These are phyloP conservation scores for Ptychoptera contaminata DNA, from an alignment of 2,888 invertebrate genomes.

Conservation along the genomic window DNA sequence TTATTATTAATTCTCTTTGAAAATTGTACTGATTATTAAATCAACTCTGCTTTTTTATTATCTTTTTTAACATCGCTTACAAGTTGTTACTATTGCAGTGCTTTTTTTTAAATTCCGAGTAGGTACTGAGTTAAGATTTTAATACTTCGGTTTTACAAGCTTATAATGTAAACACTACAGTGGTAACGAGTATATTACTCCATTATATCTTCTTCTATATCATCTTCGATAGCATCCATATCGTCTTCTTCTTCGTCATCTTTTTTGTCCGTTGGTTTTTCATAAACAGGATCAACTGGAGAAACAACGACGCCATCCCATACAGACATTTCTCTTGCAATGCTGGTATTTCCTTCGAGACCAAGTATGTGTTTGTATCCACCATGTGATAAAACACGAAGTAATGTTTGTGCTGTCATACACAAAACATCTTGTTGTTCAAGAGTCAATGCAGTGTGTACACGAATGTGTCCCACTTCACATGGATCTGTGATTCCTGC, in stretches of 20 bases:
- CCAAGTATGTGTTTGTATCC: slow-evolving; percentile 85
- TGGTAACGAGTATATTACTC: too few relatives aligned
- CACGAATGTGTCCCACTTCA: slow-evolving; percentile 73
- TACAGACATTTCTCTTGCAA: slow-evolving; percentile 74
- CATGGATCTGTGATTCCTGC: slow-evolving; percentile 89
- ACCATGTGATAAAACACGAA: slow-evolving; percentile 82
- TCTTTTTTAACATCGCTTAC: too few relatives aligned
- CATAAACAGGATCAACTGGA: slow-evolving; percentile 87
- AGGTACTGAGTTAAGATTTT: too few relatives aligned
- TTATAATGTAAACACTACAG: too few relatives aligned
- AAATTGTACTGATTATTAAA: background rate
- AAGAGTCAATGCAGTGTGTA: slow-evolving; percentile 78
- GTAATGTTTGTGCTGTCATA: slow-evolving; percentile 71
- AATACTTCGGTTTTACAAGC: too few relatives aligned
- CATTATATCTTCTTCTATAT: slow-evolving; percentile 23
- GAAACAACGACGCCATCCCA: slow-evolving; percentile 96
- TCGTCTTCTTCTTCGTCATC: slow-evolving; percentile 55
- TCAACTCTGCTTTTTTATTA: too few relatives aligned
- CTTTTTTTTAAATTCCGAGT: too few relatives aligned
- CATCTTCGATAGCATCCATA: slow-evolving; percentile 42
- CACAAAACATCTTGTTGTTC: slow-evolving; percentile 90
- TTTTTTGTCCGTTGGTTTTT: slow-evolving; percentile 57
- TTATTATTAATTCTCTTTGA: background rate
- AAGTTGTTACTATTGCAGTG: too few relatives aligned
- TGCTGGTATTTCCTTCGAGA: slow-evolving; percentile 35